Evolutionary conservation across 2,113 vertebrate species (phyloP).

Genomic region (Arvicanthis niloticus): DNA sequence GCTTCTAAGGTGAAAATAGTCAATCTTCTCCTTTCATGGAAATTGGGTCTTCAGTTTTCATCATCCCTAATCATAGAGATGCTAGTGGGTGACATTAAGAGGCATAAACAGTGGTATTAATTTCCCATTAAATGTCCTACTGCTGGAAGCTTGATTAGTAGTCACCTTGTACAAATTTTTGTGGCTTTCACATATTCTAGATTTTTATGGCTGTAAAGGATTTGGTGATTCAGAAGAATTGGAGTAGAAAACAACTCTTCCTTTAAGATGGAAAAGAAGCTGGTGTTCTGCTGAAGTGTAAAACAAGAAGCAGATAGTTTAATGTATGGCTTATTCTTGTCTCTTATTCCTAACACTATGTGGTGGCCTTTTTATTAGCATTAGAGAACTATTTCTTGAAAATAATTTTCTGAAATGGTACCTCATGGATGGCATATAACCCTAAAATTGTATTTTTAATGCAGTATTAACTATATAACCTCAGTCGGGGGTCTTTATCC

Average conservation of each 20-base stretch:
- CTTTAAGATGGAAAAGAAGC: not conserved
- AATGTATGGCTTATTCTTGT: not conserved
- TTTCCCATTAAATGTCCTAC: not conserved
- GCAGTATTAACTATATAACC: too few species aligned
- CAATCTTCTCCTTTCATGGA: not conserved
- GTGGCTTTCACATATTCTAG: too few species aligned
- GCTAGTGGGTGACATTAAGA: not conserved
- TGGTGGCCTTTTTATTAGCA: not conserved
- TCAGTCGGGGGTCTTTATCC: too few species aligned
- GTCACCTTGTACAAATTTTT: not conserved
- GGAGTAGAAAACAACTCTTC: not conserved
- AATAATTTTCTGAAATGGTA: not conserved
- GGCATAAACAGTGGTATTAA: not conserved
- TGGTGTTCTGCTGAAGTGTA: not conserved
- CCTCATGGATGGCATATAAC: not conserved
- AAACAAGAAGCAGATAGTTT: not conserved
- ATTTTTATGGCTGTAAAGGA: not conserved
- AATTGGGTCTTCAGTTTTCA: not conserved
- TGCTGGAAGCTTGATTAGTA: not conserved
- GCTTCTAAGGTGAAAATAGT: not conserved
- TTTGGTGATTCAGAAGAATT: not conserved
- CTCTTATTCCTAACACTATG: not conserved
- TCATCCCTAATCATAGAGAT: not conserved
- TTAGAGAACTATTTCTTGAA: not conserved
- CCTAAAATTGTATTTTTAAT: not conserved